phyloP scores from a whole-genome alignment of 1,140 invertebrate species.

The Caenorhabditis inopinata region DNA sequence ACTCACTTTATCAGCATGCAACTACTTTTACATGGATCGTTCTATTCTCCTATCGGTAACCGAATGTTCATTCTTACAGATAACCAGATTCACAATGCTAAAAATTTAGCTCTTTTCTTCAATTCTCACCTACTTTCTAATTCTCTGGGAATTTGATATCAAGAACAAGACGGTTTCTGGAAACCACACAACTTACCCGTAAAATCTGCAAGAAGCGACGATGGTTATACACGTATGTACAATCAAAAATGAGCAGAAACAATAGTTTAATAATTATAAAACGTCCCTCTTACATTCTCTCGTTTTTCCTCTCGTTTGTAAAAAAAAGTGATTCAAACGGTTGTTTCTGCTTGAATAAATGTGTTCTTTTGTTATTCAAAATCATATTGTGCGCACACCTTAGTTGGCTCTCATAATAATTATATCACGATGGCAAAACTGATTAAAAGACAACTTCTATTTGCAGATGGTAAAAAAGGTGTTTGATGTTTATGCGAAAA shows the following conservation, averaged over 20 bases:
- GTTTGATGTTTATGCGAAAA: too few species aligned
- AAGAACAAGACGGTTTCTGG: neutral
- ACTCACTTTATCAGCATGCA: conserved; percentile 35
- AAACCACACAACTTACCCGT: neutral
- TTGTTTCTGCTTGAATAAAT: conserved; percentile 24
- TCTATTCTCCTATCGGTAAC: conserved; percentile 37
- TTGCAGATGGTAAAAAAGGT: too few species aligned
- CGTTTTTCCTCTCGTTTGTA: neutral
- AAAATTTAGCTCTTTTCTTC: conserved; percentile 41
- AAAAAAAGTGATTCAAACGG: too few species aligned
- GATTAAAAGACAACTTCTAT: too few species aligned
- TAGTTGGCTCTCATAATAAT: too few species aligned
- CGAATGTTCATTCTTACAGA: neutral
- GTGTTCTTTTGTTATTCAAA: too few species aligned
- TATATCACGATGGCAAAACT: too few species aligned
- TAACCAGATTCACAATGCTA: neutral
- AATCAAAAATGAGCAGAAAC: neutral
- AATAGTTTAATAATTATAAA: conserved; percentile 13
- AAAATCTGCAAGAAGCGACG: neutral
- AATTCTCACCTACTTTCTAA: conserved; percentile 36
- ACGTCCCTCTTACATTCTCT: neutral
- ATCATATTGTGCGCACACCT: too few species aligned
- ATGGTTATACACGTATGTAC: neutral
- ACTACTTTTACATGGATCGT: conserved; percentile 40
- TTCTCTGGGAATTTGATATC: conserved; percentile 29